A percentile compares a stretch with the other conserved stretches of the same genome.
Evolutionary conservation across 2,888 invertebrate genomes (phyloP).

Genomic region (Meganola albula): DNA sequence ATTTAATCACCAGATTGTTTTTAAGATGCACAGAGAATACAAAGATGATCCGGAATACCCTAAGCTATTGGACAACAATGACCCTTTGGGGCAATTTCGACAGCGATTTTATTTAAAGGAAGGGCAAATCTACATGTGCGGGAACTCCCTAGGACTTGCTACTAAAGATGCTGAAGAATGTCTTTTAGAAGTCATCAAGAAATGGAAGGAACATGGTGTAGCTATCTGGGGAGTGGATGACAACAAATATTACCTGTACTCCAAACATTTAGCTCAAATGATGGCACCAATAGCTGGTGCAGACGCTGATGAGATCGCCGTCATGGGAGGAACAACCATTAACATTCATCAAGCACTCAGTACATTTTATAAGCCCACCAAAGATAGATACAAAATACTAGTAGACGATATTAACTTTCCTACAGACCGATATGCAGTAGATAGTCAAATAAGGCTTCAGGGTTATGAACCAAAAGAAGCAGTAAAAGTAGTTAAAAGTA

Average conservation of each 20-base stretch:
- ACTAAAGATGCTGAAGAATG: constrained; percentile 53
- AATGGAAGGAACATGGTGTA: constrained; percentile 56
- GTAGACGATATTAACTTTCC: constrained; percentile 63
- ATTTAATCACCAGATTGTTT: no score
- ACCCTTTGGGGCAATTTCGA: constrained; percentile 46
- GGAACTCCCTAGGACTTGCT: constrained; percentile 59
- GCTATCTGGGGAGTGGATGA: constrained; percentile 50
- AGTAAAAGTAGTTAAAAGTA: constrained; percentile 51
- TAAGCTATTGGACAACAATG: constrained; percentile 50
- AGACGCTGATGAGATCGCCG: constrained; percentile 46
- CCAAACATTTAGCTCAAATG: constrained; percentile 39
- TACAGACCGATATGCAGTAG: constrained; percentile 60
- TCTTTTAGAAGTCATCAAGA: constrained; percentile 34
- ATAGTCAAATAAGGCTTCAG: constrained; percentile 55
- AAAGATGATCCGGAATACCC: constrained; percentile 43
- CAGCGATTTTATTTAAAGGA: constrained; percentile 50
- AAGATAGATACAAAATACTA: constrained; percentile 51
- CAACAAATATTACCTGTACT: constrained; percentile 52
- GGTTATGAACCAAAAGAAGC: constrained; percentile 52
- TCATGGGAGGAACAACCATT: constrained; percentile 48
- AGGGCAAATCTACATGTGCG: constrained; percentile 55
- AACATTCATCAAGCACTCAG: constrained; percentile 58
- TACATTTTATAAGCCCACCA: constrained; percentile 57
- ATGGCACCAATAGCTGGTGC: constrained; percentile 58
- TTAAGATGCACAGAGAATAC: constrained; percentile 39